Percentiles rank a stretch among this genome's conserved stretches.
Evolutionary conservation across 1,140 invertebrate genomes (phyloP).

Genomic region (Aphidius ervi): DNA sequence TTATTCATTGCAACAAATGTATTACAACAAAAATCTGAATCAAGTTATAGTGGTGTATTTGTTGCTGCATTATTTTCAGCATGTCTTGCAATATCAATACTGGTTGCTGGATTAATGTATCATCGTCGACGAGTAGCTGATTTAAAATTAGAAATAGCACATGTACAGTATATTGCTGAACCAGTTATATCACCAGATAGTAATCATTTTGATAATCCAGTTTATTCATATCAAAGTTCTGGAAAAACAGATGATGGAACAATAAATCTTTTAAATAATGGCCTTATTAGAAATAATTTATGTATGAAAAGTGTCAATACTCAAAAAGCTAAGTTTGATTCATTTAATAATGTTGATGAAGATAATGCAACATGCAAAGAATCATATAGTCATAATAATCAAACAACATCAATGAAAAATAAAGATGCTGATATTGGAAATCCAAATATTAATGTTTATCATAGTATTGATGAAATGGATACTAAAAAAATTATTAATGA

Average conservation of each 20-base stretch:
- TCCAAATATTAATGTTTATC: conserved; percentile 75
- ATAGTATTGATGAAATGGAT: conserved; percentile 70
- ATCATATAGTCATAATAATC: conserved; percentile 57
- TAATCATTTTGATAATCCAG: conserved; percentile 90
- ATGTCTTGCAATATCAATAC: conserved; percentile 63
- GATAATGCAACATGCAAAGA: conserved; percentile 52
- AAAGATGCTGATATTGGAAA: conserved; percentile 78
- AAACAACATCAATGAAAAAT: conserved; percentile 66
- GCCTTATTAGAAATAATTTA: conserved; percentile 65
- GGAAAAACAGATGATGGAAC: conserved; percentile 56
- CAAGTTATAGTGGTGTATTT: conserved; percentile 53
- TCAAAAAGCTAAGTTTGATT: conserved; percentile 39
- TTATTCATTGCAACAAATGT: conserved; percentile 35
- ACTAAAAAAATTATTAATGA: conserved; percentile 63
- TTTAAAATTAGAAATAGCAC: conserved; percentile 79
- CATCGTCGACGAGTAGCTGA: conserved; percentile 72
- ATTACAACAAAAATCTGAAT: conserved; percentile 41
- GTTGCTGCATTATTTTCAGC: conserved; percentile 64
- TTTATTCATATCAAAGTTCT: conserved; percentile 71
- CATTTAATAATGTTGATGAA: conserved; percentile 40
- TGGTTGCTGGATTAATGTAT: conserved; percentile 66
- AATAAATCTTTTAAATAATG: conserved; percentile 58
- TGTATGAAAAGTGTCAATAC: conserved; percentile 52
- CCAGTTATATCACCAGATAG: conserved; percentile 67
- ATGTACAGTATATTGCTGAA: conserved; percentile 83